These are phyloP conservation scores for Phyllotis vaccarum DNA, from an alignment of 2,797 vertebrate genomes.

Conservation along the genomic window DNA sequence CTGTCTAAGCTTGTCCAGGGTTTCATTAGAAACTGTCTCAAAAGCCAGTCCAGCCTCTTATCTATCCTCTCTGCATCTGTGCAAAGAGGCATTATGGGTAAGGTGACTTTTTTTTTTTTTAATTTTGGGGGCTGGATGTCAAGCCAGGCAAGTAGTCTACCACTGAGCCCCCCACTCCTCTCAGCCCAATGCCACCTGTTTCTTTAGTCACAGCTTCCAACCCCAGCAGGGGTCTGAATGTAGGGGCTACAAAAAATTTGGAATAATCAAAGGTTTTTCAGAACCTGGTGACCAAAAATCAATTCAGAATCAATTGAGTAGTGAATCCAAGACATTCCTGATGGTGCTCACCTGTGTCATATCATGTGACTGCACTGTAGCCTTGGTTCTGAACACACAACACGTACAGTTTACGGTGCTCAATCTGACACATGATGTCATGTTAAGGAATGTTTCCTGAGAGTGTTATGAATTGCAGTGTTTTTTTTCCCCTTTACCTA, in stretches of 20 bases:
- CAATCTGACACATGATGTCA: rapidly evolving
- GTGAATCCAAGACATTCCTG: neutral
- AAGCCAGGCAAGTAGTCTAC: neutral
- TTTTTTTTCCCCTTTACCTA: neutral
- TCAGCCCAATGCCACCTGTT: neutral
- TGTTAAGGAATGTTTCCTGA: neutral
- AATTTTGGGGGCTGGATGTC: neutral
- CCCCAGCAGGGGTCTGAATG: neutral
- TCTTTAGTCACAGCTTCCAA: neutral
- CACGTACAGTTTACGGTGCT: neutral
- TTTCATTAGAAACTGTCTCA: neutral
- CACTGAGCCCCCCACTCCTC: too few species aligned
- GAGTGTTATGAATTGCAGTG: neutral
- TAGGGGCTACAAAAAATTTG: neutral
- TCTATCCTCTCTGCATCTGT: neutral
- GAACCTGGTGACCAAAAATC: neutral
- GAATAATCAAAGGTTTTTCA: neutral
- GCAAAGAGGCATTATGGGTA: neutral
- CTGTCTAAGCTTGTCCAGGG: neutral
- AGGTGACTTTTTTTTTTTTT: neutral
- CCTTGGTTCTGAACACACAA: neutral
- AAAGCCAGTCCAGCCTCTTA: neutral
- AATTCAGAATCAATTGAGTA: neutral
- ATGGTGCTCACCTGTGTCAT: neutral
- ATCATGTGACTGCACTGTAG: neutral